Conservation (phyloP, 30 jellyfish, hydroid and myxozoan species). For the Sanderia malayensis region DNA sequence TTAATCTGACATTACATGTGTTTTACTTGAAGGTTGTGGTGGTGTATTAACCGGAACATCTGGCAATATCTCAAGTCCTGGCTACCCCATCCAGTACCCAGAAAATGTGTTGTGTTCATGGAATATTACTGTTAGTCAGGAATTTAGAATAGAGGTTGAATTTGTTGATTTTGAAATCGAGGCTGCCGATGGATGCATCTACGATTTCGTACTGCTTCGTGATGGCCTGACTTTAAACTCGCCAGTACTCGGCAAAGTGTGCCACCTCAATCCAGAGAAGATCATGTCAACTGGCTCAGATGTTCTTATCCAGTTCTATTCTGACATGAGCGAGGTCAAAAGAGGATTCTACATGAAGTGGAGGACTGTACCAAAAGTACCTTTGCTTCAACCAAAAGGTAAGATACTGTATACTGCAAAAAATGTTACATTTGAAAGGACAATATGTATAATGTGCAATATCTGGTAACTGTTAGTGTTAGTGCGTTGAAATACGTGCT, state of each 20-base stretch:
- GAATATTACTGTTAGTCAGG: constrained; percentile 36
- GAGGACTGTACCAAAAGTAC: constrained; percentile 72
- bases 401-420: too few relatives aligned
- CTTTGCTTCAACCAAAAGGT: constrained; percentile 53
- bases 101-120: constrained; percentile 39
- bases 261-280: constrained; percentile 38
- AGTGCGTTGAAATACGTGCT: too few relatives aligned
- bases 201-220: constrained; percentile 65
- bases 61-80: constrained; percentile 84
- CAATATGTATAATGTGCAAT: too few relatives aligned
- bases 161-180: constrained; percentile 66
- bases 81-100: constrained; percentile 73
- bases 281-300: constrained; percentile 72
- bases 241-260: constrained; percentile 52
- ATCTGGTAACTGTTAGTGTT: too few relatives aligned
- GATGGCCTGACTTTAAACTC: constrained; percentile 71
- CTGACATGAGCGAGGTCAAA: constrained; percentile 70
- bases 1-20: too few relatives aligned
- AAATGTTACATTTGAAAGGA: too few relatives aligned
- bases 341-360: constrained; percentile 74
- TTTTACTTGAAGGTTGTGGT: constrained; percentile 67
- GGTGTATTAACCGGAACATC: constrained; percentile 43
- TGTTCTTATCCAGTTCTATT: constrained; percentile 55
- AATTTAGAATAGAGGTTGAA: constrained; percentile 51
- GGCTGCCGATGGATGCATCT: constrained; percentile 63